Evolutionary conservation across 2,113 vertebrate genomes (phyloP), one percentile per base, ranked within the genome.

Genomic region (Dasyprocta punctata): DNA sequence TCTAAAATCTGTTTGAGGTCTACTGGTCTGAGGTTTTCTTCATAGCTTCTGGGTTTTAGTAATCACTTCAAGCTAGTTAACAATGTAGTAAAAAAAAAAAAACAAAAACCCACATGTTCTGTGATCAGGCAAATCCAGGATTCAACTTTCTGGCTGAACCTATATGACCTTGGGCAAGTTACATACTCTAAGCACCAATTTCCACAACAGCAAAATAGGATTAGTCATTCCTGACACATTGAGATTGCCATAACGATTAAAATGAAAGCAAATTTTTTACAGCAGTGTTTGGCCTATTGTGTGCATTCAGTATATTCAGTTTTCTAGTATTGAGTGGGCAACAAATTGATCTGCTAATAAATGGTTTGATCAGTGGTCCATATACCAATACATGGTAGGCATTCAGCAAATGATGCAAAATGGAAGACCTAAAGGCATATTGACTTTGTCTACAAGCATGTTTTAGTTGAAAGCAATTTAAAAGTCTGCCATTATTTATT

Each of bases 71-170:
- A 69, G 60, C 69, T 38, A 13, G 41, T 63, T 47, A 56, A 44
- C 44, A 58, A 24, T 49, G 3, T 47, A 93, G 38, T 60, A 28
- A 44, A 44, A 81, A 89, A 41, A 94, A n/a, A n/a, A n/a, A n/a
- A n/a, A n/a, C n/a, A 65, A 30, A 67, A 67, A 33, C 28, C 41
- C 54, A 36, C n/a, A 13, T 28, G 38, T 49, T 80, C 61, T 63
- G 19, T 49, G 22, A 9, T 71, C 24, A 69, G 36, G 41, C 0
- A 86, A 86, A 77, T 7, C 20, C n/a, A 22, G 49, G 8, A 82
- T 94, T 69, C 67, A 69, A 47, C 82, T 93, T 82, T 33, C 86
- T 83, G 19, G 30, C 60, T 94, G 58, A 90, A 90, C 75, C 24
- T 49, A 1, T 61, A 11, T 83, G 52, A 58, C 52, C 14, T 77